phyloP scores from a whole-genome alignment of 2,113 vertebrate species.

The Puffinus mauretanicus region DNA sequence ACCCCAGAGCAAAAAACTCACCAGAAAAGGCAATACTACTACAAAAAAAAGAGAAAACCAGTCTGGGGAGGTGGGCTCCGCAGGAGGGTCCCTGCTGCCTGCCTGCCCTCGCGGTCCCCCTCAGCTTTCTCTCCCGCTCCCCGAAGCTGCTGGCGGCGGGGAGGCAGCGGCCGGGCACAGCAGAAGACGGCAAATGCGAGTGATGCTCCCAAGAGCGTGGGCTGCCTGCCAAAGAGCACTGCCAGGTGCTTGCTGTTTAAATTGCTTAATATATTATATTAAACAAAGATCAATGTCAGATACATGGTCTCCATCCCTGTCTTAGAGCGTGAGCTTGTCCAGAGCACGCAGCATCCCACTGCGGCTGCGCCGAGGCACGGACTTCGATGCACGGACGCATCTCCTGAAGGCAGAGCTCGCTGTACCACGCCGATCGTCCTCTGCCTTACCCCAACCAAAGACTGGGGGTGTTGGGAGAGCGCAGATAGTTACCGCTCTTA shows the following conservation, averaged over 20 bases:
- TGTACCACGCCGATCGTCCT: rapidly evolving
- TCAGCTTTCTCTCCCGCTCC: not conserved
- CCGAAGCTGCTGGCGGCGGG: not conserved
- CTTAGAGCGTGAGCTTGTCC: not conserved
- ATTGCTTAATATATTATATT: not conserved
- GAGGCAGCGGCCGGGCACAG: not conserved
- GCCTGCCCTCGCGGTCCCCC: not conserved
- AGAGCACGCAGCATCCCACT: not conserved
- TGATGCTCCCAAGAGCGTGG: not conserved
- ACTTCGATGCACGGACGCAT: rapidly evolving
- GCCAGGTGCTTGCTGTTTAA: constrained; percentile 4
- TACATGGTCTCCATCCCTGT: not conserved
- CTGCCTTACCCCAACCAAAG: not conserved
- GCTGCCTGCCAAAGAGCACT: constrained; percentile 14
- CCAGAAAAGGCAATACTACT: not conserved
- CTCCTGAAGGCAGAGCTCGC: not conserved
- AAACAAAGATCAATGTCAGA: not conserved
- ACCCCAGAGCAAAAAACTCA: not conserved
- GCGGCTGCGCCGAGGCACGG: rapidly evolving
- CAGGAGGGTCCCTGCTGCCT: not conserved
- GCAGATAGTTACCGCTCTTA: rapidly evolving
- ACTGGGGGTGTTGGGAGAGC: not conserved
- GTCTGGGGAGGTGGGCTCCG: not conserved
- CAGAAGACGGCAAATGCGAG: not conserved
- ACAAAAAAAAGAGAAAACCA: not conserved